Evolutionary conservation across 2,797 vertebrate genomes (phyloP), one percentile per base, ranked within the genome.

Genomic region (Spinus pinus): DNA sequence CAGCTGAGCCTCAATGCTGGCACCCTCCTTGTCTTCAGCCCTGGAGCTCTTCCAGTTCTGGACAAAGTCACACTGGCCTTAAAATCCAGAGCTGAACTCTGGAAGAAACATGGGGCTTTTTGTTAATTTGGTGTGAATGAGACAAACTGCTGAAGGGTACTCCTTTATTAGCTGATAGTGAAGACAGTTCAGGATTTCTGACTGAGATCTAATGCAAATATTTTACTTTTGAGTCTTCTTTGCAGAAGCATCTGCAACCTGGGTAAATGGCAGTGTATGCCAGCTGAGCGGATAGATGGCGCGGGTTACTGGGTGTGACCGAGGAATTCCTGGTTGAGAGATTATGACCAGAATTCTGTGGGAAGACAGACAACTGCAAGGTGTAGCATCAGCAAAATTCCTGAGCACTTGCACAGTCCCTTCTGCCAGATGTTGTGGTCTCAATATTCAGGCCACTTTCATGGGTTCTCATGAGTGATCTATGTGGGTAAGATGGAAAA

Each of bases 11-110:
- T 80, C 58, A 12, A 1, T 58, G 61, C 62, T 93, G 87, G 56
- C 80, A 66, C 11, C 25, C 10, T 81, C 22, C 10, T 67, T 79
- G 49, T 51, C 77, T 71, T 93, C 54, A 60, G 31, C 65, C 14
- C 73, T 90, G 87, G 89, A 83, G 42, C 80, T 65, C 41, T 39
- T 65, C 89, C 91, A 87, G 39, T 28, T 58, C 66, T 72, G 65
- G 72, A 46, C 41, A 91, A 96, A 93, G 82, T 88, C 85, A 94
- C 3, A 1, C 33, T 3, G 11, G 81, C 54, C 44, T 91, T 93
- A 77, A 72, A 90, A 88, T 79, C 41, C 60, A 64, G 41, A 56
- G 19, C 54, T 75, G 69, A 86, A 35, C 41, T 73, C 74, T 58
- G 58, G 22, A 81, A 31, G 54, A 22, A 58, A 33, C 6, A 1